These are phyloP conservation scores for Drosophila prosaltans DNA, from an alignment of 1,140 invertebrate species.

Conservation along the genomic window DNA sequence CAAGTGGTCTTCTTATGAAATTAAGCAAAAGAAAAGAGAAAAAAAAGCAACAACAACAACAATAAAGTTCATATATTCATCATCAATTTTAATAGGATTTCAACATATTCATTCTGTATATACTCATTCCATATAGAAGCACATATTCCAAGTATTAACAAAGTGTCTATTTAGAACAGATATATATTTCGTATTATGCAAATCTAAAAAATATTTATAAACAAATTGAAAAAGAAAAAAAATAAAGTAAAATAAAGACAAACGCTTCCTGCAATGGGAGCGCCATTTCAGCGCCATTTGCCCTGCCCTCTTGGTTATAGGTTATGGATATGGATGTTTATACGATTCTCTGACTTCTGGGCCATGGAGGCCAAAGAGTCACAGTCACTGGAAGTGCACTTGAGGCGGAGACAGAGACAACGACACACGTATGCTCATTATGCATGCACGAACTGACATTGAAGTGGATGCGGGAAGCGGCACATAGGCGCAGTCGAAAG, in stretches of 20 bases:
- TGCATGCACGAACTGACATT: conserved; percentile 78
- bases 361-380: conserved; percentile 6
- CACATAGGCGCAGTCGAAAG: conserved; percentile 14
- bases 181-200: neutral
- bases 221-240: conserved; percentile 30
- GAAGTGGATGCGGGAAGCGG: conserved; percentile 63
- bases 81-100: conserved; percentile 65
- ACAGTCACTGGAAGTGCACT: conserved; percentile 60
- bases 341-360: conserved; percentile 26
- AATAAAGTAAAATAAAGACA: conserved; percentile 44
- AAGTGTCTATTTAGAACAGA: conserved; percentile 18
- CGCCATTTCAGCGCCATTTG: conserved; percentile 48
- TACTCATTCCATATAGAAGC: neutral
- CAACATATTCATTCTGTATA: conserved; percentile 55
- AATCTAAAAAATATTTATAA: conserved; percentile 34
- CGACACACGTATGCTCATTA: conserved; percentile 55
- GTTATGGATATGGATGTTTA: conserved; percentile 49
- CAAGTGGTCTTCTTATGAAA: conserved; percentile 65
- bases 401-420: conserved; percentile 43
- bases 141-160: conserved; percentile 11
- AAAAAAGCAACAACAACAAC: conserved; percentile 1
- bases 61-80: conserved; percentile 44
- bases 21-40: conserved; percentile 41
- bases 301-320: conserved; percentile 2
- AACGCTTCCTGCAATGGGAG: conserved; percentile 59